These are phyloP conservation scores for Pseudococcus jackbeardsleyi DNA, from an alignment of 2,888 invertebrate species.

Conservation along the genomic window DNA sequence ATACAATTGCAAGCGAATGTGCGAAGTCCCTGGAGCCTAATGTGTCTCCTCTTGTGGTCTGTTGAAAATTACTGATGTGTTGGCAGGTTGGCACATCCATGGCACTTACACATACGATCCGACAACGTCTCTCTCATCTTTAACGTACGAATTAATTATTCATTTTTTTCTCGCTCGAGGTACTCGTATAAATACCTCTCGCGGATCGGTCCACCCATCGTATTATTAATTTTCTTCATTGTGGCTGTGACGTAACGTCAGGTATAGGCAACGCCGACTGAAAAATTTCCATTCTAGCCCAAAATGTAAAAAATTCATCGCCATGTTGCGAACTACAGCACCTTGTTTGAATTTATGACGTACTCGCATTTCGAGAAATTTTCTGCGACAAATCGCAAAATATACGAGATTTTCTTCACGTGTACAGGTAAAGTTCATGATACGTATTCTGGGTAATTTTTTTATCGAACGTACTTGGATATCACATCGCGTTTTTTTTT, in stretches of 20 bases:
- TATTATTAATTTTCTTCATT: neutral
- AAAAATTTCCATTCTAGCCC: neutral
- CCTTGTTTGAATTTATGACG: neutral
- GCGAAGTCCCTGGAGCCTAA: neutral
- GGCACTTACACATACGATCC: neutral
- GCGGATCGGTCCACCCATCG: neutral
- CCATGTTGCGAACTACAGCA: neutral
- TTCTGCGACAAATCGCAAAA: too few relatives aligned
- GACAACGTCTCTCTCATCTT: neutral
- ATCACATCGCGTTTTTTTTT: too few relatives aligned
- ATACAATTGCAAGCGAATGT: neutral
- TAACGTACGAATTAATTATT: neutral
- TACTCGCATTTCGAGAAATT: too few relatives aligned
- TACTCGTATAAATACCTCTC: neutral
- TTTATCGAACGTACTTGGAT: too few relatives aligned
- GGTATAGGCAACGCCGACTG: neutral
- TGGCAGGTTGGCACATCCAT: neutral
- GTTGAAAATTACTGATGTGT: neutral
- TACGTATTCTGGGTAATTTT: too few relatives aligned
- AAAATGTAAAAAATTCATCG: neutral
- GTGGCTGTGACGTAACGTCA: neutral
- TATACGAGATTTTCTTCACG: too few relatives aligned
- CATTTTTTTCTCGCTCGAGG: slow-evolving; percentile 17
- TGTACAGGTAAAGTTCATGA: too few relatives aligned
- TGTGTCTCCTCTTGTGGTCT: slow-evolving; percentile 17